Conservation (phyloP, 1,140 invertebrate species). For the Cydia strobilella region DNA sequence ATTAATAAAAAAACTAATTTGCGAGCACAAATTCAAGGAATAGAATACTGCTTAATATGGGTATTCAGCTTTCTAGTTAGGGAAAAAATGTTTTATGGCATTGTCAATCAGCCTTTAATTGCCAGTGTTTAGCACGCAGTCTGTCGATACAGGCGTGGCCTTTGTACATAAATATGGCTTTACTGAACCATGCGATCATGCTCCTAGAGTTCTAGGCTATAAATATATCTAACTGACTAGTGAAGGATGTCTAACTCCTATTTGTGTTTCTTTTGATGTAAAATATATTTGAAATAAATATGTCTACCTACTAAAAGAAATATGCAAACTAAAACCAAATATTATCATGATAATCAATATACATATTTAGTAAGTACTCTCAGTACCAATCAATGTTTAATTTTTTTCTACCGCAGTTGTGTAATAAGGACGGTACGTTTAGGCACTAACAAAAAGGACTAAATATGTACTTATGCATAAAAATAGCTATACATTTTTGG, state of each 20-base stretch:
- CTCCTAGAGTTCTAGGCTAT: not conserved
- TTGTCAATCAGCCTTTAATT: conserved; percentile 10
- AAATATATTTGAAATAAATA: not conserved
- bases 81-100: conserved; percentile 23
- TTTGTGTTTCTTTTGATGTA: not conserved
- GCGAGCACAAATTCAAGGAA: conserved; percentile 20
- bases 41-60: not conserved
- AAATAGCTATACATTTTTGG: too few species aligned
- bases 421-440: too few species aligned
- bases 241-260: not conserved
- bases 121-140: conserved; percentile 8
- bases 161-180: not conserved
- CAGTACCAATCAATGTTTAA: too few species aligned
- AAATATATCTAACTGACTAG: not conserved
- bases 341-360: too few species aligned
- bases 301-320: too few species aligned
- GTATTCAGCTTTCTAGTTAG: not conserved
- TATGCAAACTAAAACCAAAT: too few species aligned
- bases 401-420: too few species aligned
- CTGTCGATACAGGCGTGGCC: conserved; percentile 21
- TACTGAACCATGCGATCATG: not conserved
- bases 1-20: conserved; percentile 23
- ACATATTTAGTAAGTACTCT: too few species aligned
- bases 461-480: too few species aligned
- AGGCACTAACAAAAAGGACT: not conserved